Base-by-base conservation (phyloP, 1,140 invertebrate species). In the Solenopsis invicta region DNA sequence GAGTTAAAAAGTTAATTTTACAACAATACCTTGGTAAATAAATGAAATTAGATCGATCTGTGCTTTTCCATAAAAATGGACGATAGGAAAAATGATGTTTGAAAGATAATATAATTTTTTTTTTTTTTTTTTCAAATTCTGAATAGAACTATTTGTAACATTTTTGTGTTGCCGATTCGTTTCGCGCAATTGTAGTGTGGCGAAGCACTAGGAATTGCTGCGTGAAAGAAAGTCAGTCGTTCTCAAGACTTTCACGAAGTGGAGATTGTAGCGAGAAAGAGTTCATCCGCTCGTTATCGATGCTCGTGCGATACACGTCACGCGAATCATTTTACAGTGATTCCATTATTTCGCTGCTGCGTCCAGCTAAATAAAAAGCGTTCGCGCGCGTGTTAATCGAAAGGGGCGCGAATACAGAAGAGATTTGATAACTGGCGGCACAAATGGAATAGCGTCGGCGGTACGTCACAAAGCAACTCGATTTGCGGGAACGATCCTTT, bases 241-340 rank as follows among this genome's bases (percentile, higher is more conserved):
- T 86, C 76, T 67, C 85, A 52, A 59, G 85, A 86, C 85, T 86
- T 86, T 86, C 85, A 86, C 85, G 41, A 86, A 86, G 62, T 62
- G 72, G 77, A 64, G 75, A 80, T 67, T 81, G 85, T 37, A 61
- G 24, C 54, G 69, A 75, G 80, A 84, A 74, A 75, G 69, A 75
- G 54, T 61, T 61, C 37, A 59, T 81, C 52, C 52, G 41, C 78
- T 16, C 67, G 52, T 82, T 54, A 82, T 84, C 69, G 69, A 75
- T 48, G 62, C 29, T 82, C 41, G 5, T n/a, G 66, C 41, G 9
- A 56, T 56, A 56, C 54, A 21, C 24, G 34, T 16, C 24, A 13
- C 45, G 13, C 8, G 45, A 12, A 61, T 54, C 8, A 21, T 82
- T 75, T 75, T 62, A 62, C 54, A 29, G n/a, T 18, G 48, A 74